Conservation (phyloP, 2,888 invertebrate genomes). For the Cephus nigrinus region DNA sequence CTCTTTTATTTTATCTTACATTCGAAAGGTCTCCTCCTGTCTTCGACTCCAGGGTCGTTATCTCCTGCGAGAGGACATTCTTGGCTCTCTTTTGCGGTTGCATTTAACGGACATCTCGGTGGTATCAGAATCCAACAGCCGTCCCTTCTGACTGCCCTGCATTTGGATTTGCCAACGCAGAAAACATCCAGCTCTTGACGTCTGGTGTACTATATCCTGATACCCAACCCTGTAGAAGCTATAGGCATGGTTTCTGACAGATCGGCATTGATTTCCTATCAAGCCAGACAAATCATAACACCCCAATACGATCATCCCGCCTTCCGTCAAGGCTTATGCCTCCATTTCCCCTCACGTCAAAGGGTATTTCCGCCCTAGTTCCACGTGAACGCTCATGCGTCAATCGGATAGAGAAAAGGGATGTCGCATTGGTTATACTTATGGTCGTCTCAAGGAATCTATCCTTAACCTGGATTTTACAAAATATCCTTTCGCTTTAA, state of each 20-base stretch:
- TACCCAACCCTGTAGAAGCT: not conserved
- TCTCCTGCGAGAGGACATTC: not conserved
- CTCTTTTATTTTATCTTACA: not conserved
- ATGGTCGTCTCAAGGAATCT: not conserved
- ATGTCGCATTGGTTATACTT: not conserved
- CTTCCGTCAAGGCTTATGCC: constrained; percentile 2
- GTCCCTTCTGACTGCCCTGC: not conserved
- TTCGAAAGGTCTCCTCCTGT: not conserved
- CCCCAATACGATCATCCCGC: constrained; percentile 11
- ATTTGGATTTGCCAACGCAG: not conserved
- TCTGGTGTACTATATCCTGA: not conserved
- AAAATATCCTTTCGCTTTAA: not conserved
- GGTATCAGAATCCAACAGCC: not conserved
- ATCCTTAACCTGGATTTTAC: not conserved
- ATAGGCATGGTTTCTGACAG: constrained; percentile 31
- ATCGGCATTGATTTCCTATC: constrained; percentile 38
- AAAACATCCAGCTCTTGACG: not conserved
- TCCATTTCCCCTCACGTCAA: not conserved
- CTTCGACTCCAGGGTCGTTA: not conserved
- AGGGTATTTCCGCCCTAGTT: constrained; percentile 1
- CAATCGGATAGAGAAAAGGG: not conserved
- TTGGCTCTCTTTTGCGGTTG: not conserved
- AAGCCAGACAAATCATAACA: constrained; percentile 35
- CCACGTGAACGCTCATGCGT: not conserved
- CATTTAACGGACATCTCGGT: not conserved